Evolutionary conservation across 2,797 vertebrate species (phyloP), one percentile per base, ranked within the genome.

Genomic region (Syngnathus acus): DNA sequence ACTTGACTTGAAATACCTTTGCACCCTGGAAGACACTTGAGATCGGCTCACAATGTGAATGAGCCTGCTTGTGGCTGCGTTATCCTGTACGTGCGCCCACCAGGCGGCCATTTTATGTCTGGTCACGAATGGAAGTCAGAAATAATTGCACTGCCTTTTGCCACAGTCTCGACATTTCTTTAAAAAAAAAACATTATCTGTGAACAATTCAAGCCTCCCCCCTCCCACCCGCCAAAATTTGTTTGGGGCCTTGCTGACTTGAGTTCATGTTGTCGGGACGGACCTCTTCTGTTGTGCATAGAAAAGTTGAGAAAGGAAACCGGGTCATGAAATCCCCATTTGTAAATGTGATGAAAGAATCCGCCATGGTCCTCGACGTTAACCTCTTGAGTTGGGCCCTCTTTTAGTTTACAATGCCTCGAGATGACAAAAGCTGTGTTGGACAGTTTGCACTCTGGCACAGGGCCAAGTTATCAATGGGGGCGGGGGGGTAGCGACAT

Each of bases 21-120:
- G 54, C 0, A 45, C 77, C 72, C 78, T 77, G 76, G 75, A 71
- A 11, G 66, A 82, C 69, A 70, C 81, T 84, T 78, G 83, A 77
- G 63, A 72, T 65, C 1, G 58, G 57, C 72, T 73, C 42, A 68
- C 47, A 39, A 65, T 39, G 26, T 73, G 65, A 71, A 75, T 63
- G 51, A 68, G 73, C 68, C 78, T 39, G 17, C 9, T 13, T 14
- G n/a, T 6, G 42, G 39, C 42, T 9, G 11, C 8, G 57, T 62
- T 23, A 60, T 51, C 17, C 65, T 68, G 57, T 71, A 68, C 53
- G 63, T 68, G 74, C 68, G 72, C 78, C 72, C 66, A 74, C 77
- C 67, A 72, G 66, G 79, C 68, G 73, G 70, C 70, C 67, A 69
- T 5, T 76, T 68, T 53, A 68, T 76, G 78, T 74, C 74, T 59